These are phyloP conservation scores for Bhutanitis thaidina DNA, from an alignment of 2,888 invertebrate species.

Conservation along the genomic window DNA sequence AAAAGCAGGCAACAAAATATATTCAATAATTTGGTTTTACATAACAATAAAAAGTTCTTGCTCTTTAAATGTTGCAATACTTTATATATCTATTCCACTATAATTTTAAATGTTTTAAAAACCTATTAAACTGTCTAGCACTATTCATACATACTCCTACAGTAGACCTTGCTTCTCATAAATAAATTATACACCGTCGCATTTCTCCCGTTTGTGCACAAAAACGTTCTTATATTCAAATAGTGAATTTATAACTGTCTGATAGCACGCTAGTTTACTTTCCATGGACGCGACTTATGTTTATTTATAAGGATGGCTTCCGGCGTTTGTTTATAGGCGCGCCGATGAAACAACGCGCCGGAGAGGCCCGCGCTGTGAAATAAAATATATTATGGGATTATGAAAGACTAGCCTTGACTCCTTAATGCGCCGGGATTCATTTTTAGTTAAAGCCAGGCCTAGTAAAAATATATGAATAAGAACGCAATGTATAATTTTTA, in stretches of 20 bases:
- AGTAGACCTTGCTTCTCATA: no score
- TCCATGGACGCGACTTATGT: conserved; percentile 39
- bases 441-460: neutral
- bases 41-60: no score
- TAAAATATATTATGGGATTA: conserved; percentile 7
- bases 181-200: neutral
- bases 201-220: neutral
- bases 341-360: conserved; percentile 4
- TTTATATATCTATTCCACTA: no score
- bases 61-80: no score
- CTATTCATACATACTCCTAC: no score
- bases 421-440: neutral
- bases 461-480: no score
- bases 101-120: no score
- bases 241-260: conserved; percentile 4
- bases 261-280: conserved; percentile 27
- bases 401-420: neutral
- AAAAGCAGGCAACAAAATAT: no score
- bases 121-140: no score
- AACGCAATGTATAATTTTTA: no score
- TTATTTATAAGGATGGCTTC: conserved; percentile 56
- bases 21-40: no score
- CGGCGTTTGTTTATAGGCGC: conserved; percentile 47
- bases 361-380: neutral
- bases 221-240: neutral